A percentile compares a stretch with the other conserved stretches of the same genome.
These are phyloP conservation scores for Trichacis sp. DNA, from an alignment of 2,888 invertebrate species.

Conservation along the genomic window DNA sequence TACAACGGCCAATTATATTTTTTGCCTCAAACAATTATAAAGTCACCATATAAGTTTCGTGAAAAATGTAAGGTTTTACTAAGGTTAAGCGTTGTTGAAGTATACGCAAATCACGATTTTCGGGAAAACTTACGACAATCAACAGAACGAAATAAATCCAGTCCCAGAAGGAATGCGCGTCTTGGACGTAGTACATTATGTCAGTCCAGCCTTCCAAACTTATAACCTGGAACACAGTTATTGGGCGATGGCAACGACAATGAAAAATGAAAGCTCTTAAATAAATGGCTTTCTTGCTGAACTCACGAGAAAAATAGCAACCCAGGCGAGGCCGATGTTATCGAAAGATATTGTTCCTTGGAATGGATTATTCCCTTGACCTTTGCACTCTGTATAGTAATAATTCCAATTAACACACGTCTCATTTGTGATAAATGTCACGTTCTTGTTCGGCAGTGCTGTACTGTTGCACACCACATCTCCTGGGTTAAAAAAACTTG, in stretches of 20 bases:
- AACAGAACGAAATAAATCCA: conserved; percentile 99
- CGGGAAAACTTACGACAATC: conserved; percentile 97
- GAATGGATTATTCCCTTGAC: conserved; percentile 95
- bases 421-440: conserved; percentile 72
- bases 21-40: too few relatives aligned
- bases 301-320: conserved; percentile 98
- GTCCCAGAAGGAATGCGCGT: conserved; percentile 99
- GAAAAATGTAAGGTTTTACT: too few relatives aligned
- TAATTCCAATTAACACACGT: conserved; percentile 99
- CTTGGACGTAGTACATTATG: conserved; percentile 99
- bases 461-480: conserved; percentile 83
- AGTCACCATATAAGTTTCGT: too few relatives aligned
- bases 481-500: conserved; percentile 69
- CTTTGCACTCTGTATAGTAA: conserved; percentile 95
- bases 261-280: not conserved
- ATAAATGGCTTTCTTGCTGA: not conserved
- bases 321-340: conserved; percentile 99
- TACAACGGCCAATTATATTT: not conserved
- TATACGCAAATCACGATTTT: too few relatives aligned
- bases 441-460: conserved; percentile 75
- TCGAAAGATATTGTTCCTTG: conserved; percentile 99
- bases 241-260: not conserved
- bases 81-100: too few relatives aligned
- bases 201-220: conserved; percentile 99
- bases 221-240: conserved; percentile 81